Evolutionary conservation across 2,797 vertebrate species (phyloP).

Genomic region (Parambassis ranga): DNA sequence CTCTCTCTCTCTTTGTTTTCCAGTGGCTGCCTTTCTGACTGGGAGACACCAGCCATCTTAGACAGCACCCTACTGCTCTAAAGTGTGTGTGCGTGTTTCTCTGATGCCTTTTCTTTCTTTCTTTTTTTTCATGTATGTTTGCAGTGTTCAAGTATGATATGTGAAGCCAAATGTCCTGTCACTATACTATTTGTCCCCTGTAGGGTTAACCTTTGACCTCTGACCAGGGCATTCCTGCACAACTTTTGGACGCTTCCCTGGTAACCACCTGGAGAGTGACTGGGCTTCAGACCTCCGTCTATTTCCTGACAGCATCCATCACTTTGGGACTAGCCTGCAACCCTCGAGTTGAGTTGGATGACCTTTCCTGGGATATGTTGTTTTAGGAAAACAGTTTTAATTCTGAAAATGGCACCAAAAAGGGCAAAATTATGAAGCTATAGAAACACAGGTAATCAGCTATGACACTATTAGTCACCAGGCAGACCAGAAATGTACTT

Average conservation of each 20-base stretch:
- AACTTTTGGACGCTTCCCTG: constrained; percentile 41
- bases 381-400: neutral
- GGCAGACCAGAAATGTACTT: no score
- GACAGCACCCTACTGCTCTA: constrained; percentile 34
- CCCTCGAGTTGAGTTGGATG: neutral
- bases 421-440: no score
- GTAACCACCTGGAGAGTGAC: constrained; percentile 52
- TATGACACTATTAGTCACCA: no score
- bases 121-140: constrained; percentile 11
- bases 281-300: constrained; percentile 21
- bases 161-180: constrained; percentile 27
- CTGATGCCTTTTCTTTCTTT: neutral
- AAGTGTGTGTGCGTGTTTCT: neutral
- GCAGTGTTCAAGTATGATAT: constrained; percentile 37
- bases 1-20: constrained; percentile 53
- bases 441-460: no score
- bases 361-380: neutral
- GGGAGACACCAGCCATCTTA: constrained; percentile 35
- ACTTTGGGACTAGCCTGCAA: neutral
- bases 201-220: constrained; percentile 60
- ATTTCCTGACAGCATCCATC: constrained; percentile 28
- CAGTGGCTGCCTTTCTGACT: constrained; percentile 62
- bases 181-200: constrained; percentile 46
- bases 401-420: no score
- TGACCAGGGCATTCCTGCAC: constrained; percentile 46